Evolutionary conservation across 2,113 vertebrate genomes (phyloP), one percentile per base, ranked within the genome.

Genomic region (Anarrhichthys ocellatus): DNA sequence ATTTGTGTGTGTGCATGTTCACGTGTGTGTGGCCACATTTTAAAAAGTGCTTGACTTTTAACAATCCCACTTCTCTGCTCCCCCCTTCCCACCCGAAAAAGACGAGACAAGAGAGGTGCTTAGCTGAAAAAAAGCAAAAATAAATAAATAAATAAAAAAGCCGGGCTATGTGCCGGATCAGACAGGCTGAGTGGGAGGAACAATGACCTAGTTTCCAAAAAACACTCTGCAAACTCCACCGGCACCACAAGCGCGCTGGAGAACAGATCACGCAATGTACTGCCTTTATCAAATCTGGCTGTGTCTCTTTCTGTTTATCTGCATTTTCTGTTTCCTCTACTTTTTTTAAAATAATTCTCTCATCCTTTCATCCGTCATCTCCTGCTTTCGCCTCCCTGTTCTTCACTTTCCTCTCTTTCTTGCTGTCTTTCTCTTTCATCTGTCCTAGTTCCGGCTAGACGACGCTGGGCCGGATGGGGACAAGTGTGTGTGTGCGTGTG

Each of bases 181-280:
- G 92, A 93, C 89, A 86, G 91, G 89, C 91, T 92, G 92, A 94
- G 92, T 91, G 92, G 91, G 90, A 91, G 92, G 91, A 92, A 92
- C 90, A 92, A 92, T 94, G 92, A 94, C 93, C 93, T 91, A 93
- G 92, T 91, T 94, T 94, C 89, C 89, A 88, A 91, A 92, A 91
- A 91, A 82, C 83, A 90, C 88, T 87, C 81, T 29, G 84, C 83
- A 85, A 54, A 65, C 88, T 91, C 89, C 74, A 85, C 79, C 81
- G 68, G 87, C 88, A 89, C 91, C 86, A 78, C 18, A 18, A 86
- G 80, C 70, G 29, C 79, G 81, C 66, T 73, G 81, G 77, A 87
- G 82, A 91, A 88, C 85, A 80, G 76, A 91, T 87, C 89, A 89
- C 70, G 80, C 87, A 89, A 87, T 77, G 88, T 34, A 65, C 87